These are phyloP conservation scores for Leptinotarsa lineolata DNA, from an alignment of 1,140 invertebrate genomes.

Conservation along the genomic window DNA sequence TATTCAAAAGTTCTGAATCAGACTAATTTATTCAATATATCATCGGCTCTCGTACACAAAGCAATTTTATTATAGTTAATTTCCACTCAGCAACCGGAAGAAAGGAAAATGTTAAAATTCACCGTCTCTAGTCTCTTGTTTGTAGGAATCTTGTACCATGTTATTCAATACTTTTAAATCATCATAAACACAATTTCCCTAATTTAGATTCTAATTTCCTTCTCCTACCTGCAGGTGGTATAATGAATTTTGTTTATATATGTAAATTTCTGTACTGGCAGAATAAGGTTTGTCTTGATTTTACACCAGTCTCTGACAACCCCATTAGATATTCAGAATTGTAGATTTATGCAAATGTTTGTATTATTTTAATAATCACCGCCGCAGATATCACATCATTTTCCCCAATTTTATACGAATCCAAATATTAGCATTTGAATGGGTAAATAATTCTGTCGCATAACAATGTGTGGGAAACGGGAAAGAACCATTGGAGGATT, in stretches of 20 bases:
- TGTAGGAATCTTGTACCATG: background rate
- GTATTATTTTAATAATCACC: constrained; percentile 20
- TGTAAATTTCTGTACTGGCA: constrained; percentile 12
- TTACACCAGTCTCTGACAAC: constrained; percentile 12
- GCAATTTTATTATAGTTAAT: too few relatives aligned
- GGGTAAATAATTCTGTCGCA: constrained; percentile 5
- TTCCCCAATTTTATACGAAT: constrained; percentile 11
- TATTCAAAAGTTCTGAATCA: too few relatives aligned
- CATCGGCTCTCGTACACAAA: too few relatives aligned
- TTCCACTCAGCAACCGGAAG: too few relatives aligned
- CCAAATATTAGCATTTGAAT: constrained; percentile 19
- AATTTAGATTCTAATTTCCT: background rate
- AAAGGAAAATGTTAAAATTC: too few relatives aligned
- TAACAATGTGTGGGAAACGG: constrained; percentile 1
- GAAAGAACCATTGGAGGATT: constrained; percentile 6
- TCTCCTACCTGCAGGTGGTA: constrained; percentile 10
- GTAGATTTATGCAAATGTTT: constrained; percentile 21
- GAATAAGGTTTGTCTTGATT: constrained; percentile 15
- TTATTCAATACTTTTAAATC: background rate
- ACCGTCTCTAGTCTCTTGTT: background rate
- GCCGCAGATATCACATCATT: constrained; percentile 14
- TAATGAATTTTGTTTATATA: constrained; percentile 18
- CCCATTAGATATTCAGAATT: constrained; percentile 14
- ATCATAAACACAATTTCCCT: constrained; percentile 9
- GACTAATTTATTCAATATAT: too few relatives aligned